A percentile compares a stretch with the other conserved stretches of the same genome.
Conservation (phyloP, 2,888 invertebrate genomes). For the Pyrrhia umbra region DNA sequence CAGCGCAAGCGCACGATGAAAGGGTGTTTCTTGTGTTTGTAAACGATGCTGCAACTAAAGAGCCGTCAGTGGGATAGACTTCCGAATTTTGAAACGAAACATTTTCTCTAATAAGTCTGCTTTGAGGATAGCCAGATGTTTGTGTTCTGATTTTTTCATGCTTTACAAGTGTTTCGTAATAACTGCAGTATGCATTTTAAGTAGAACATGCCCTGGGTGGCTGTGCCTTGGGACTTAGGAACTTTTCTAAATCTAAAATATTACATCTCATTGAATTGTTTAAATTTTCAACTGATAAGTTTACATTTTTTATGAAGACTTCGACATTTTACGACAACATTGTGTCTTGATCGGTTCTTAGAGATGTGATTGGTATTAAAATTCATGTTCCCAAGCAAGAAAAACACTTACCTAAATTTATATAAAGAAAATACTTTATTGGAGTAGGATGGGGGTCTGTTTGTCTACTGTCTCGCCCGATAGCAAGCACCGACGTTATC, state of each 20-base stretch:
- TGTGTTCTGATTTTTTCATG: conserved; percentile 20
- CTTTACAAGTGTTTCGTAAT: background rate
- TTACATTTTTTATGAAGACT: too few species aligned
- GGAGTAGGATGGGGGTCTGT: conserved; percentile 3
- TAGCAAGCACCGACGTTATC: conserved; percentile 21
- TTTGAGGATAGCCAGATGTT: conserved; percentile 51
- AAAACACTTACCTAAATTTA: background rate
- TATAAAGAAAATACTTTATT: background rate
- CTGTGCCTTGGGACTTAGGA: too few species aligned
- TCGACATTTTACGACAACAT: too few species aligned
- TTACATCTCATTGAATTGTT: too few species aligned
- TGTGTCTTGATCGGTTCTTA: too few species aligned
- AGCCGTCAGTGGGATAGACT: conserved; percentile 40
- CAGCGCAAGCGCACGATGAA: conserved; percentile 66
- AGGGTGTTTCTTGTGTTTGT: conserved; percentile 71
- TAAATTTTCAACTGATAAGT: too few species aligned
- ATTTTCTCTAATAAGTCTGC: conserved; percentile 30
- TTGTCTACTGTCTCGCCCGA: conserved; percentile 31
- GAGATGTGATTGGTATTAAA: too few species aligned
- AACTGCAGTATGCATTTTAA: background rate
- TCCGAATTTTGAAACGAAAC: conserved; percentile 48
- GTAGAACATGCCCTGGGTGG: background rate
- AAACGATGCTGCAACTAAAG: conserved; percentile 61
- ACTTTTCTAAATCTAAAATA: too few species aligned
- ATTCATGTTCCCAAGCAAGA: too few species aligned